Percentiles rank a stretch among this genome's conserved stretches.
These are phyloP conservation scores for Gymnarchus niloticus DNA, from an alignment of 2,113 vertebrate genomes.

Conservation along the genomic window DNA sequence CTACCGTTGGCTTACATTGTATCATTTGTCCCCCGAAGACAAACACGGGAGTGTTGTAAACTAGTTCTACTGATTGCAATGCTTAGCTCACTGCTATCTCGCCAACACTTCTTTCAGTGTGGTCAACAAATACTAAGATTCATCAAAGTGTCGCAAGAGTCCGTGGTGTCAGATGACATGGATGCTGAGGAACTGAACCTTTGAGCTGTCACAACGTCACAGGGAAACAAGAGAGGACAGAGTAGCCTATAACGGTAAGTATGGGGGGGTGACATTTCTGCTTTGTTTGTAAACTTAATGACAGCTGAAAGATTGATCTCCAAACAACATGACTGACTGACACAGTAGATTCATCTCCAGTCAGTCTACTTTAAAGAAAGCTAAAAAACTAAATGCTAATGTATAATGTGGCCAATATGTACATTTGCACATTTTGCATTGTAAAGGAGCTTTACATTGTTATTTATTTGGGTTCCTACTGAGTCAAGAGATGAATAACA, in stretches of 20 bases:
- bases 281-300: neutral
- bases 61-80: neutral
- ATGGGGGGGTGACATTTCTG: neutral
- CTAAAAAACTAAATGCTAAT: neutral
- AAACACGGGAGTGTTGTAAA: neutral
- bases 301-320: neutral
- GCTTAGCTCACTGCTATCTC: too few species aligned
- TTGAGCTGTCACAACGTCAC: neutral
- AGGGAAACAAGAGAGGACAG: too few species aligned
- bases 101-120: neutral
- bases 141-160: neutral
- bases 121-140: neutral
- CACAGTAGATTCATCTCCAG: neutral
- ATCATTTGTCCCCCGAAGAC: neutral
- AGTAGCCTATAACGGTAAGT: neutral
- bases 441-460: neutral
- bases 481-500: neutral
- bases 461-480: neutral
- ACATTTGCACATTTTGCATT: neutral
- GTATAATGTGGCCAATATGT: neutral
- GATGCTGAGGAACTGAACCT: neutral
- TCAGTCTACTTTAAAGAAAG: neutral
- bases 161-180: neutral
- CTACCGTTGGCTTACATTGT: neutral
- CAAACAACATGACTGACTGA: neutral